Percentiles rank a stretch among this genome's conserved stretches.
Evolutionary conservation across 2,888 invertebrate genomes (phyloP).

Genomic region (Hedychridium roseum): DNA sequence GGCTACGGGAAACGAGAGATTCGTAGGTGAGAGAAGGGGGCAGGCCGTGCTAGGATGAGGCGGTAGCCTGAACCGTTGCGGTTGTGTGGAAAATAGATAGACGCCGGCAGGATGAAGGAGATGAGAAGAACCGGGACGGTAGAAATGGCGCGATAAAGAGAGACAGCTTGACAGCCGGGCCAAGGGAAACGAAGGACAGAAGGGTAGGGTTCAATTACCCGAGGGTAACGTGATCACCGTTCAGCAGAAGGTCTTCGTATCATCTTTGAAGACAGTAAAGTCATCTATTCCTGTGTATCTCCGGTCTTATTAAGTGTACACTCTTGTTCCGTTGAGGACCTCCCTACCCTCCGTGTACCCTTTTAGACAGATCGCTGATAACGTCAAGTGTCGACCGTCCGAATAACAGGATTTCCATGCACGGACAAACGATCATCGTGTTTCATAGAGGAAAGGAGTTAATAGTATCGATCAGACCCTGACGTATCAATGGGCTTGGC

Average conservation of each 20-base stretch:
- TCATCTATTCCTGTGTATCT: conserved; percentile 18
- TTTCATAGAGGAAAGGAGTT: no score
- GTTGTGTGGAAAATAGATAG: conserved; percentile 16
- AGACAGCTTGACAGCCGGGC: conserved; percentile 9
- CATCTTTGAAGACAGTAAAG: conserved; percentile 21
- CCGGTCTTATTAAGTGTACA: conserved; percentile 16
- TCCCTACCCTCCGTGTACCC: conserved; percentile 1
- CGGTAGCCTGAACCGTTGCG: conserved; percentile 13
- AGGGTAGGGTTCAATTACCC: conserved; percentile 51
- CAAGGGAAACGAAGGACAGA: conserved; percentile 12
- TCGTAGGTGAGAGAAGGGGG: conserved; percentile 8
- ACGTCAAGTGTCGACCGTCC: not conserved
- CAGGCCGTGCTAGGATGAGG: conserved; percentile 10
- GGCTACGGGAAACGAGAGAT: conserved; percentile 4
- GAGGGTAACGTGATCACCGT: conserved; percentile 51
- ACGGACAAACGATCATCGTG: no score
- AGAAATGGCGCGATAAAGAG: conserved; percentile 1
- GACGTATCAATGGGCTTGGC: no score
- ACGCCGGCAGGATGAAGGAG: conserved; percentile 15
- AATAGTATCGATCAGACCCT: no score
- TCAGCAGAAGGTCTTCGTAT: conserved; percentile 33
- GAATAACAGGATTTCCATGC: no score
- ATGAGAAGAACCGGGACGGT: not conserved
- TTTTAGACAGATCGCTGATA: conserved; percentile 4
- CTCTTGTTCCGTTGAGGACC: conserved; percentile 2